Percentiles rank a stretch among this genome's conserved stretches.
Conservation (phyloP, 2,888 invertebrate species). For the Hedya salicella region DNA sequence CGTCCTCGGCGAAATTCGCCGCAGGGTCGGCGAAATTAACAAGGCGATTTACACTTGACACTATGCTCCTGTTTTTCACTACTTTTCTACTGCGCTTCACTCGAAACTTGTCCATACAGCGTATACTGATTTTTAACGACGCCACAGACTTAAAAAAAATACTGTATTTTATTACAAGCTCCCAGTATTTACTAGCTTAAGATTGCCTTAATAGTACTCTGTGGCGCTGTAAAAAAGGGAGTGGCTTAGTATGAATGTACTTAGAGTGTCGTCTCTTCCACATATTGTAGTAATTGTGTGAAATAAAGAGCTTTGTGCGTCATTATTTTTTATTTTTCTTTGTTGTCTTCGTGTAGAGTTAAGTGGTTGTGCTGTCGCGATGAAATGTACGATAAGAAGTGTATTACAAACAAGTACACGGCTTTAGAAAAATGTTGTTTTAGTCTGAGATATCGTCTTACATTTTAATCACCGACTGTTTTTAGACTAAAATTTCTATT, state of each 20-base stretch:
- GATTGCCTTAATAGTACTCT: slow-evolving; percentile 53
- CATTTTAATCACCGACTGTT: not conserved
- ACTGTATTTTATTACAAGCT: slow-evolving; percentile 46
- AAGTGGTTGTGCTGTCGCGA: slow-evolving; percentile 28
- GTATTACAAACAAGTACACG: slow-evolving; percentile 22
- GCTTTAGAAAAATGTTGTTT: slow-evolving; percentile 14
- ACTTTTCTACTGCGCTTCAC: slow-evolving; percentile 67
- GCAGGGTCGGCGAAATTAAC: slow-evolving; percentile 84
- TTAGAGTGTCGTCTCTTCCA: slow-evolving; percentile 61
- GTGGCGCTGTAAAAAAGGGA: slow-evolving; percentile 55
- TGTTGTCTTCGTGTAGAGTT: slow-evolving; percentile 52
- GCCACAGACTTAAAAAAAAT: slow-evolving; percentile 52
- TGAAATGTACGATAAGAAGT: slow-evolving; percentile 21
- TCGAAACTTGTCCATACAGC: slow-evolving; percentile 58
- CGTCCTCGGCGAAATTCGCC: slow-evolving; percentile 84
- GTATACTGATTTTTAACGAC: slow-evolving; percentile 58
- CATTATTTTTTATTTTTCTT: slow-evolving; percentile 70
- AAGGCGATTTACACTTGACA: slow-evolving; percentile 86
- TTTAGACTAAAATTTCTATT: not conserved
- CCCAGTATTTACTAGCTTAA: slow-evolving; percentile 44
- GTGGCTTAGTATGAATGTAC: slow-evolving; percentile 60
- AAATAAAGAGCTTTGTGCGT: slow-evolving; percentile 75
- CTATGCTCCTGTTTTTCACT: slow-evolving; percentile 80
- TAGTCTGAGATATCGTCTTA: not conserved
- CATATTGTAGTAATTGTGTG: slow-evolving; percentile 77